Base-by-base conservation (phyloP, 2,113 vertebrate genomes). In the Labeo rohita region DNA sequence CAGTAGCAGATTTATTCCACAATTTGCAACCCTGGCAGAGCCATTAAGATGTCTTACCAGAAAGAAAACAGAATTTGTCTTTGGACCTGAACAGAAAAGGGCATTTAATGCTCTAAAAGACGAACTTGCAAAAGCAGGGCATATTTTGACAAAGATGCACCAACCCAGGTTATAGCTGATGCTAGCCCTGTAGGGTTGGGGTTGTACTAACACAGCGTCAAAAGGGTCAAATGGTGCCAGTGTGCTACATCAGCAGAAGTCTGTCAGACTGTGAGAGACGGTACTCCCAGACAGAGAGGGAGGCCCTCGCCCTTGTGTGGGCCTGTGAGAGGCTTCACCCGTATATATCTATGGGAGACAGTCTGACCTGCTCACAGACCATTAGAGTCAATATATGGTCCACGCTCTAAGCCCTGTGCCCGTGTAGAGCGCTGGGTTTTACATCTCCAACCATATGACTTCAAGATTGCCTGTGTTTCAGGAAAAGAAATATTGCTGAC, bases 341-440 rank as follows among this genome's bases (percentile, higher is more conserved):
- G n/a, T n/a, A n/a, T n/a, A n/a, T n/a, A 11, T 89, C 3, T 90
- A 90, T 74, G 88, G 83, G 0, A 70, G 66, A 45, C 82, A 39
- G 56, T 90, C 90, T 77, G 86, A 92, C 2, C 52, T 91, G 10
- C 15, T 91, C 8, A 88, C 80, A 61, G 80, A 90, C 4, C 86
- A 90, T 9, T 88, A 4, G 78, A 87, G 15, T 18, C 66, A 13
- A 90, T 88, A 49, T 90, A 86, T 2, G 52, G 80, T n/a, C 84
- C 54, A 0, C n/a, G 13, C 0, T 89, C 78, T 0, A 89, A 77
- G 52, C 86, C 83, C 1, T 89, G 76, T 82, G 84, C 88, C 43
- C 21, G 18, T 0, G 65, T 89, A 4, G 78, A 89, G 18, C 3
- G 83, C 7, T 88, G 90, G 85, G 83, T 90, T 11, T 54, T 90